Percentiles rank a stretch among this genome's conserved stretches.
Conservation (phyloP, 37 sponge, comb jelly and placozoan genomes). For the Sycon ciliatum region DNA sequence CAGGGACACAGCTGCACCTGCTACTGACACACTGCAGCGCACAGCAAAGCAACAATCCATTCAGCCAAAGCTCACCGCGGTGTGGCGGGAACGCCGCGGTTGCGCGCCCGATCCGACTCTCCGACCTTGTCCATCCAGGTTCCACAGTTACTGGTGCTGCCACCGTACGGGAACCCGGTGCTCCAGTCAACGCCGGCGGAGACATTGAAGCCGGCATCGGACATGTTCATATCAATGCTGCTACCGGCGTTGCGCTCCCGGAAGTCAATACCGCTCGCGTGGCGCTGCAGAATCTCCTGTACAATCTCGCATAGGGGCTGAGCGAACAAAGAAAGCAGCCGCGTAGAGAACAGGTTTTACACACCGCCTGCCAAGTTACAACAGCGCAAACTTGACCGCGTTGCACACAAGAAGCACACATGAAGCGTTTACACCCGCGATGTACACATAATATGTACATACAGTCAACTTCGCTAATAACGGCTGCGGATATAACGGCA, state of each 20-base stretch:
- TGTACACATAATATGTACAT: no score
- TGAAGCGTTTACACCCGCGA: no score
- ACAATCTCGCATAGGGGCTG: slow-evolving; percentile 65
- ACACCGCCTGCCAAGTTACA: no score
- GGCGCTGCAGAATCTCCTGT: slow-evolving; percentile 77
- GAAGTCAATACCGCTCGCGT: slow-evolving; percentile 71
- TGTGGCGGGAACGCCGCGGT: slow-evolving; percentile 91
- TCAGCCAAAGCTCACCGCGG: slow-evolving; percentile 76
- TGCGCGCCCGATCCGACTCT: slow-evolving; percentile 81
- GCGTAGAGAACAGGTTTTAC: no score
- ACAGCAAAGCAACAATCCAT: no score
- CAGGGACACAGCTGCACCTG: no score
- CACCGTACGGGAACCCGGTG: slow-evolving; percentile 93
- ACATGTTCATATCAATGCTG: slow-evolving; percentile 80
- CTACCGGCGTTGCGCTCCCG: slow-evolving; percentile 83
- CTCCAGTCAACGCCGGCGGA: slow-evolving; percentile 54
- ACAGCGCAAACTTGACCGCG: no score
- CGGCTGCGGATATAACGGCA: no score
- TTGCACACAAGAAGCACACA: no score
- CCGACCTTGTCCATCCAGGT: slow-evolving; percentile 99
- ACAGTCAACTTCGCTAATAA: no score
- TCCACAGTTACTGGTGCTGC: slow-evolving; percentile 87
- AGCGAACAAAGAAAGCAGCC: no score
- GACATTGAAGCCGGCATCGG: slow-evolving; percentile 74
- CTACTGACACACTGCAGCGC: no score